Conservation (phyloP, 2,797 vertebrate genomes). For the Menidia menidia region DNA sequence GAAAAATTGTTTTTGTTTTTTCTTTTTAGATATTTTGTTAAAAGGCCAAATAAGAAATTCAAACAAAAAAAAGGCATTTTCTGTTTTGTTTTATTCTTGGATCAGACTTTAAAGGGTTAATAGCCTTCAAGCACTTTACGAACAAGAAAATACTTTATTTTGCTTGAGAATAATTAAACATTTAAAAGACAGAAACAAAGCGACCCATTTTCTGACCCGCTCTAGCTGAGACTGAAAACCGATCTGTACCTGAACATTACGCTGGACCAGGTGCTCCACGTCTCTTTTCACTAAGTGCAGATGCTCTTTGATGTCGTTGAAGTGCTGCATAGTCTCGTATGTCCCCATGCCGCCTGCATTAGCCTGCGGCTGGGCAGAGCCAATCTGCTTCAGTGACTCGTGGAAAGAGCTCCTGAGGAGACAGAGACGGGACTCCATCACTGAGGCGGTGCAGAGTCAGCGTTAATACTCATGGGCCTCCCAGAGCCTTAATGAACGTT, state of each 20-base stretch:
- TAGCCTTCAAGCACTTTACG: no score
- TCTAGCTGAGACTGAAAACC: background rate
- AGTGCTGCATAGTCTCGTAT: constrained; percentile 94
- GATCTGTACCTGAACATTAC: constrained; percentile 70
- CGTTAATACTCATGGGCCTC: background rate
- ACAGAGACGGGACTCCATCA: constrained; percentile 1
- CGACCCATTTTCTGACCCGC: background rate
- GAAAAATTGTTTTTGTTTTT: no score
- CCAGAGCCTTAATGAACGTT: constrained; percentile 10
- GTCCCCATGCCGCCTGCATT: constrained; percentile 76
- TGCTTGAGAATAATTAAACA: background rate
- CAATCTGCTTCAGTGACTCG: constrained; percentile 85
- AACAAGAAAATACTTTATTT: background rate
- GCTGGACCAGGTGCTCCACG: constrained; percentile 89
- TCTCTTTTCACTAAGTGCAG: constrained; percentile 92
- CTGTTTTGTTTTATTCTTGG: no score
- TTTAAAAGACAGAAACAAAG: background rate
- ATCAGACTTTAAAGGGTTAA: no score
- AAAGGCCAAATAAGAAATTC: no score
- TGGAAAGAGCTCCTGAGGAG: constrained; percentile 85
- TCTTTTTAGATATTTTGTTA: no score
- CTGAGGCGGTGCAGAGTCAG: background rate
- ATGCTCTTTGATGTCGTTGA: constrained; percentile 97
- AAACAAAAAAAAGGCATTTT: no score
- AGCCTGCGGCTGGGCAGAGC: constrained; percentile 82